Base-by-base conservation (phyloP, 2,888 invertebrate genomes). In the Clistopyga incitator region DNA sequence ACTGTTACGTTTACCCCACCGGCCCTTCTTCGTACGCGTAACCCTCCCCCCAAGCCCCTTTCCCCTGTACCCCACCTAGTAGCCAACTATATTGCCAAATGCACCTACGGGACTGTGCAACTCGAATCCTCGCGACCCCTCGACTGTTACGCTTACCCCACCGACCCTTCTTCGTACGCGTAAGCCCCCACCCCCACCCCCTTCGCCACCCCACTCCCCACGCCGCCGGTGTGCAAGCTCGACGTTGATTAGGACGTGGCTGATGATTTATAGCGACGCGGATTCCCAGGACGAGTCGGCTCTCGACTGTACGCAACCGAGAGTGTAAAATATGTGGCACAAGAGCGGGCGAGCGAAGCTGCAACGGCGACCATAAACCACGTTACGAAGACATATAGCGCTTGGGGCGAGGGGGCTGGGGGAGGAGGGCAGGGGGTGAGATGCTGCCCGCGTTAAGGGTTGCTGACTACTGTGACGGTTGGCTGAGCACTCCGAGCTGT, bases 241-340 rank as follows among this genome's bases (percentile, higher is more conserved):
- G 84, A 84, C 84, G 84, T 84, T 84, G 84, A 84, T 84, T 84
- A 84, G 84, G 84, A 84, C 84, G 75, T 75, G 64, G 64, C 84
- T 84, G 84, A 84, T 84, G 84, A 84, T 84, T 84, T 84, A 84
- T 84, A 78, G 81, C 78, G 50, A 84, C 81, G 75, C 47, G 81
- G 77, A 84, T 84, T 84, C 84, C 84, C 84, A 71, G 72, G 78
- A 84, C 81, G 84, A 78, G 61, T 68, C 76, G 72, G 54, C 64
- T 82, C 50, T 29, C 47, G 25, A 45, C 67, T 29, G 70, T 81
- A 65, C 52, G 72, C 72, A 78, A 74, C 77, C 84, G 81, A 74
- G 81, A 81, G 84, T 75, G 75, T 84, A 84, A 84, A 84, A 84
- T 81, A 81, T 84, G 81, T 81, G 78, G 70, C 84, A 74, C 78